Base-by-base conservation (phyloP, 2,113 vertebrate species). In the Colinus virginianus region DNA sequence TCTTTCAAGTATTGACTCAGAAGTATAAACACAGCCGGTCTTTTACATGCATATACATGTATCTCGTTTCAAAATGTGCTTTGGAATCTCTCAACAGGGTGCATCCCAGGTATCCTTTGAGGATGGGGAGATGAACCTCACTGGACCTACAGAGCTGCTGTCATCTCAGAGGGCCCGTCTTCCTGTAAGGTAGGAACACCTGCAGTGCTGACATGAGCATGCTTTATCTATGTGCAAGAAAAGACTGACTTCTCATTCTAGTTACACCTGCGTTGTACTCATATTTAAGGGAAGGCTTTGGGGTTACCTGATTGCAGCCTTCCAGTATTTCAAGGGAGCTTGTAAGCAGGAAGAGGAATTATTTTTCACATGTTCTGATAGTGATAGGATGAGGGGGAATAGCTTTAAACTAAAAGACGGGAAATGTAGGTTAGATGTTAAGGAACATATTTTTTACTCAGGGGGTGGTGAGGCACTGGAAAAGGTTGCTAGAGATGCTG, bases 81-180 rank as follows among this genome's bases (percentile, higher is more conserved):
- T 96, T 94, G 43, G 87, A 95, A 95, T 96, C 58, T 96, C 87
- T 95, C 95, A 51, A 48, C 96, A 98, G 98, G 94, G 96, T 84
- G 87, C 91, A 78, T 59, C 86, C 34, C 96, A 96, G 79, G 84
- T 82, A 22, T 88, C 91, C 72, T 87, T 96, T 90, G 97, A 97
- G 95, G 97, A 96, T 61, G 94, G 87, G 43, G 97, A 97, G 59
- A 51, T 90, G 89, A 93, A 97, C 89, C 87, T 94, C 70, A 53
- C 90, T 74, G 90, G 90, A 66, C 90, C 96, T 71, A 82, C 92
- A 70, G 97, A 98, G 48, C 48, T 92, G n/a, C 25, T 92, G 69
- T 43, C 84, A 43, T 48, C 91, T 2, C 96, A 88, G 42, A 97
- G 93, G 78, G 38, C 71, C 15, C 93, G 89, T 66, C 90, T 95